These are phyloP conservation scores for Pygmarrhopalites habei DNA, from an alignment of 1,140 invertebrate species.

Conservation along the genomic window DNA sequence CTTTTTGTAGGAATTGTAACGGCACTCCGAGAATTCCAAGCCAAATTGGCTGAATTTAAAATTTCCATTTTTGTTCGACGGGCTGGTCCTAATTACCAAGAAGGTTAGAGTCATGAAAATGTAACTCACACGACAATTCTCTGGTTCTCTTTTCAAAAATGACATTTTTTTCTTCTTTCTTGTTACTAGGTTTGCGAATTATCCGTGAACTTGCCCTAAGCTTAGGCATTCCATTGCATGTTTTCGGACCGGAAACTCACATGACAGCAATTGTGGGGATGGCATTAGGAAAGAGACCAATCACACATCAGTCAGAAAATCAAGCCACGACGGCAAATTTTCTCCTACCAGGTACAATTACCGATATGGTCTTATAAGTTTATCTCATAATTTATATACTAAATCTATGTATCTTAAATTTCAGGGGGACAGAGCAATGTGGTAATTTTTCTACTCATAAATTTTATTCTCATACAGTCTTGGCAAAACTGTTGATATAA, in stretches of 20 bases:
- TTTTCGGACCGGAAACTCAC: slow-evolving; percentile 98
- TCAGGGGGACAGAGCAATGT: slow-evolving; percentile 14
- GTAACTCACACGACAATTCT: too few species aligned
- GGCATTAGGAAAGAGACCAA: slow-evolving; percentile 84
- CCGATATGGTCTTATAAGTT: slow-evolving; percentile 46
- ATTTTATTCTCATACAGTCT: too few species aligned
- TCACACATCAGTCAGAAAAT: slow-evolving; percentile 61
- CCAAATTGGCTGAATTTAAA: slow-evolving; percentile 79
- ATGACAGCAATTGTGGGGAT: slow-evolving; percentile 99
- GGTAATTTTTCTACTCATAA: slow-evolving; percentile 4
- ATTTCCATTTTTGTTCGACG: slow-evolving; percentile 92
- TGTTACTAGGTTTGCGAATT: too few species aligned
- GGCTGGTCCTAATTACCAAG: slow-evolving; percentile 98
- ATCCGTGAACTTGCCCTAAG: slow-evolving; percentile 83
- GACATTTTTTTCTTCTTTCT: too few species aligned
- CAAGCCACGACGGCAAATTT: slow-evolving; percentile 85
- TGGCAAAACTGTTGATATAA: too few species aligned
- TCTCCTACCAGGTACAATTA: slow-evolving; percentile 75
- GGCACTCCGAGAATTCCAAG: slow-evolving; percentile 86
- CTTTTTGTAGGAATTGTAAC: slow-evolving; percentile 84
- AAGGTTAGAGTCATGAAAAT: too few species aligned
- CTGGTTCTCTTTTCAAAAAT: too few species aligned
- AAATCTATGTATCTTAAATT: too few species aligned
- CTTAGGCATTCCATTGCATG: slow-evolving; percentile 83
- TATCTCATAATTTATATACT: not conserved